These are phyloP conservation scores for Keiferia lycopersicella DNA, from an alignment of 2,888 invertebrate species.

Conservation along the genomic window DNA sequence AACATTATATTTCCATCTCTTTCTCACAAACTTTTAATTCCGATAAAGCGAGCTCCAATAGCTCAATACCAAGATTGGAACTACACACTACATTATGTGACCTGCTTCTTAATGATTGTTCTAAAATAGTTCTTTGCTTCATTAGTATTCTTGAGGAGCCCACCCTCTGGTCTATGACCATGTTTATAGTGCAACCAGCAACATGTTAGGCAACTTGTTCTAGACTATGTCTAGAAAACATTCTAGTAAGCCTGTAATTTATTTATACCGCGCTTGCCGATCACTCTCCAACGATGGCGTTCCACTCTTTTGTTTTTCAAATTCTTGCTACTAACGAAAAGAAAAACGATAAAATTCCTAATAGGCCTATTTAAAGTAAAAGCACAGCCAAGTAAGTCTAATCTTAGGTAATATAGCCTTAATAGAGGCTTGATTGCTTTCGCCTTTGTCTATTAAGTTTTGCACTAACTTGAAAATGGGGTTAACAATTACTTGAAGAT, in stretches of 20 bases:
- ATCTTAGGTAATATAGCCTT: constrained; percentile 7
- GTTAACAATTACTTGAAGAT: neutral
- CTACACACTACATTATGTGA: constrained; percentile 71
- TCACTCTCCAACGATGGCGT: constrained; percentile 36
- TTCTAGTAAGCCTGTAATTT: constrained; percentile 49
- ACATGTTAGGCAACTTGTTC: constrained; percentile 63
- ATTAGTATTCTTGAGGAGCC: constrained; percentile 67
- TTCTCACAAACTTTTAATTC: constrained; percentile 65
- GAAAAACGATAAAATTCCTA: constrained; percentile 13
- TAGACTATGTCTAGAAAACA: constrained; percentile 47
- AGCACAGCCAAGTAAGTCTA: neutral
- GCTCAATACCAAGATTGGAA: constrained; percentile 57
- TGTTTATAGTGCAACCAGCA: constrained; percentile 54
- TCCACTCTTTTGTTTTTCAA: constrained; percentile 22
- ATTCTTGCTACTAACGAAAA: neutral
- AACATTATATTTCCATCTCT: constrained; percentile 48
- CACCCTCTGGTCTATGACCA: constrained; percentile 59
- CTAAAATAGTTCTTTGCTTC: constrained; percentile 65
- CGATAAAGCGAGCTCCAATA: constrained; percentile 52
- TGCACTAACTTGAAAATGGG: neutral
- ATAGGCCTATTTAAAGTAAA: constrained; percentile 5
- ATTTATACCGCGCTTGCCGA: constrained; percentile 45
- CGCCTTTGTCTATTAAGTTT: constrained; percentile 1
- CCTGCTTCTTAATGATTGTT: constrained; percentile 71
- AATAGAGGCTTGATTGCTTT: constrained; percentile 4